A percentile compares a stretch with the other conserved stretches of the same genome.
Conservation (phyloP, 2,113 vertebrate genomes). For the Megalops atlanticus region DNA sequence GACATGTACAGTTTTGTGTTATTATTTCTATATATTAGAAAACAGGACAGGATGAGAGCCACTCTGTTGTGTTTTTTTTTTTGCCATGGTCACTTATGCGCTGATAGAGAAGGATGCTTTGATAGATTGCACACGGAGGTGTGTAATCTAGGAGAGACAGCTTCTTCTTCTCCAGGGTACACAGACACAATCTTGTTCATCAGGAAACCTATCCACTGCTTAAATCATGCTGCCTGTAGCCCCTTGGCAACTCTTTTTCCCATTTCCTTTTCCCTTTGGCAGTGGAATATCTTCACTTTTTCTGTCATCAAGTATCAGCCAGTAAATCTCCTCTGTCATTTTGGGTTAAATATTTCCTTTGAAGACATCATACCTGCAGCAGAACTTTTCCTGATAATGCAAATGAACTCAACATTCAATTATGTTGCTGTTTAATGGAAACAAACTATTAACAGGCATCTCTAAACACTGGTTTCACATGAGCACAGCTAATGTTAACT, state of each 20-base stretch:
- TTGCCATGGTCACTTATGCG: neutral
- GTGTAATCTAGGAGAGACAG: neutral
- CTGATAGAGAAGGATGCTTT: conserved; percentile 5
- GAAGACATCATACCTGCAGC: neutral
- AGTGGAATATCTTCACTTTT: conserved; percentile 25
- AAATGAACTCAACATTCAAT: neutral
- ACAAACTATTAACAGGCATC: neutral
- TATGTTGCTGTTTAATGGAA: neutral
- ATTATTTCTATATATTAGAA: neutral
- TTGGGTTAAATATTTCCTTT: conserved; percentile 17
- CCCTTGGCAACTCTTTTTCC: conserved; percentile 19
- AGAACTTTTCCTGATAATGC: neutral
- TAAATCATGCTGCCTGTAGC: conserved; percentile 18
- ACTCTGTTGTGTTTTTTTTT: neutral
- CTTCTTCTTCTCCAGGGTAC: conserved; percentile 21
- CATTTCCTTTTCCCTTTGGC: conserved; percentile 27
- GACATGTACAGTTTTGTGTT: neutral
- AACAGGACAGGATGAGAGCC: neutral
- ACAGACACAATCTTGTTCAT: conserved; percentile 37
- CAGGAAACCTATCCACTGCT: conserved; percentile 31
- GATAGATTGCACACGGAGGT: conserved; percentile 5
- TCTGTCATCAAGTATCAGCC: conserved; percentile 21
- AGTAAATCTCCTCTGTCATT: conserved; percentile 27
- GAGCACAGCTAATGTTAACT: neutral
- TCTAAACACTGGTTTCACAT: neutral